phyloP scores from a whole-genome alignment of 2,113 vertebrate species.

The Hippocampus abdominalis region DNA sequence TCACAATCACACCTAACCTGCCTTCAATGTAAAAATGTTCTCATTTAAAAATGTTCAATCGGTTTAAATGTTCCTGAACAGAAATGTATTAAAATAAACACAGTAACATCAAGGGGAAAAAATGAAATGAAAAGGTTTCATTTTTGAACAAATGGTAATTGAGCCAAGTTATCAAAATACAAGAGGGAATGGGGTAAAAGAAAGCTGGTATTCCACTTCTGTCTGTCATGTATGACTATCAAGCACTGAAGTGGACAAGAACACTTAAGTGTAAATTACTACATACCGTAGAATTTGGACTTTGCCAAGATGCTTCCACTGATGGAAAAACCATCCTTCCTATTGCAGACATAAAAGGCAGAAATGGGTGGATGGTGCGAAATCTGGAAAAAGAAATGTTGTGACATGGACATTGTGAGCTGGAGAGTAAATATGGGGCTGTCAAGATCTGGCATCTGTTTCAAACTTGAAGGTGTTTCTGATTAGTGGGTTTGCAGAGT shows the following conservation, averaged over 20 bases:
- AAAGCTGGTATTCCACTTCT: not conserved
- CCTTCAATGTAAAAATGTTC: not conserved
- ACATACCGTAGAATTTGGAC: slow-evolving; percentile 93
- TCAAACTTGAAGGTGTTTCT: slow-evolving; percentile 3
- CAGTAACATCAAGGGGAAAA: not conserved
- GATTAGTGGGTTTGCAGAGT: not conserved
- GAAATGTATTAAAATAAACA: not conserved
- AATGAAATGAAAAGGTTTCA: no score
- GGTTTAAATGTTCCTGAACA: not conserved
- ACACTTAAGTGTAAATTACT: no score
- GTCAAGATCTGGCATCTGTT: slow-evolving; percentile 1
- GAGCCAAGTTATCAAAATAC: not conserved
- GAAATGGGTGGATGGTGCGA: slow-evolving; percentile 95
- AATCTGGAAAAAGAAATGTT: slow-evolving; percentile 72
- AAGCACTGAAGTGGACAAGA: not conserved
- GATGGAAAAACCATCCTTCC: slow-evolving; percentile 90
- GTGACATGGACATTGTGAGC: slow-evolving; percentile 1
- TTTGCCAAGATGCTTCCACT: slow-evolving; percentile 89
- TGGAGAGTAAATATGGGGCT: not conserved
- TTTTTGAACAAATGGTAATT: not conserved
- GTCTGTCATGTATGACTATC: not conserved
- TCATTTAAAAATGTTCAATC: not conserved
- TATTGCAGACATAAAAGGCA: slow-evolving; percentile 92
- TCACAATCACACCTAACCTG: not conserved
- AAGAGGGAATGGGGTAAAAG: not conserved